phyloP scores from a whole-genome alignment of 2,113 vertebrate genomes.

The Python bivittatus region DNA sequence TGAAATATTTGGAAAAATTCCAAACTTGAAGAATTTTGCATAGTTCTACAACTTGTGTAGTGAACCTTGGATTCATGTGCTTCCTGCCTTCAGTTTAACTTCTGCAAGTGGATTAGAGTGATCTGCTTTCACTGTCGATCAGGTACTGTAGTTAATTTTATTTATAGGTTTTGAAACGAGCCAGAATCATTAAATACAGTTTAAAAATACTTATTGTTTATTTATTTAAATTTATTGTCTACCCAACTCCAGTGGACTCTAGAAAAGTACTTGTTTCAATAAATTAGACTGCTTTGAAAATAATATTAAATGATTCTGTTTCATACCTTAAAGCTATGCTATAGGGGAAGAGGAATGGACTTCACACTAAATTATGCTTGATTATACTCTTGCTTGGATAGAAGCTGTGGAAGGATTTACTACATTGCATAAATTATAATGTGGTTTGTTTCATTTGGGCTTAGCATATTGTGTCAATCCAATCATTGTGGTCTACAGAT shows the following conservation, averaged over 20 bases:
- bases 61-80: neutral
- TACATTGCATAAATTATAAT: neutral
- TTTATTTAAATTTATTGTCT: neutral
- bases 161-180: neutral
- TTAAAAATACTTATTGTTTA: neutral
- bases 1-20: neutral
- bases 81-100: neutral
- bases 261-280: neutral
- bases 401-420: neutral
- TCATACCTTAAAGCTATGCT: neutral
- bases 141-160: neutral
- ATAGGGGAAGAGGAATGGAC: neutral
- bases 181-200: neutral
- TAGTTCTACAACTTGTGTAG: neutral
- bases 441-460: neutral
- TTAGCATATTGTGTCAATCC: neutral
- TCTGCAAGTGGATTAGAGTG: neutral
- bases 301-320: neutral
- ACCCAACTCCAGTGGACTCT: neutral
- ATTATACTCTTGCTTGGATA: neutral
- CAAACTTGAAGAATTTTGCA: neutral
- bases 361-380: neutral
- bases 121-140: neutral
- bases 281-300: neutral
- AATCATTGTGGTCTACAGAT: neutral